phyloP scores from a whole-genome alignment of 2,888 invertebrate genomes.

The Cerastoderma edule region DNA sequence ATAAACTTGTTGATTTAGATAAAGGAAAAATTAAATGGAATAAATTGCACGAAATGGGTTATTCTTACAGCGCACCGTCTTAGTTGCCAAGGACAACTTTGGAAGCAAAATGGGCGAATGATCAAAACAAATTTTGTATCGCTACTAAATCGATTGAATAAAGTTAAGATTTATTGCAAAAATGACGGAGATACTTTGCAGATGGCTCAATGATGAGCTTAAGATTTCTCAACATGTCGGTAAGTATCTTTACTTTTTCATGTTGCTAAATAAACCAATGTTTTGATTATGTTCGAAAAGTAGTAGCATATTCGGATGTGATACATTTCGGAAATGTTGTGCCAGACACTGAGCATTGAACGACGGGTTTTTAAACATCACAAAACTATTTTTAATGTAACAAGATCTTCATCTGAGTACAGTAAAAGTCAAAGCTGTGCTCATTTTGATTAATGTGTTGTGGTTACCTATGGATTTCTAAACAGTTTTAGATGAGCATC shows the following conservation, averaged over 20 bases:
- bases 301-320: not conserved
- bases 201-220: slow-evolving; percentile 83
- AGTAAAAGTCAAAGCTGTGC: too few species aligned
- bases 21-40: too few species aligned
- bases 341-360: too few species aligned
- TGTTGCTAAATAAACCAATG: too few species aligned
- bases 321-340: not conserved
- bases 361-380: too few species aligned
- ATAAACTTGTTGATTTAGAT: too few species aligned
- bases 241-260: slow-evolving; percentile 58
- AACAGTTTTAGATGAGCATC: too few species aligned
- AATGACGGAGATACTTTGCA: slow-evolving; percentile 83
- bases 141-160: not conserved
- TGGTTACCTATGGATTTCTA: too few species aligned
- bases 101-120: slow-evolving; percentile 19
- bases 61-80: slow-evolving; percentile 1
- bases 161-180: slow-evolving; percentile 35
- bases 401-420: too few species aligned
- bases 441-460: too few species aligned
- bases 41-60: not conserved
- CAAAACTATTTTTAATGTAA: too few species aligned
- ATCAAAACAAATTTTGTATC: not conserved
- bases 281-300: not conserved
- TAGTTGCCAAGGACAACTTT: slow-evolving; percentile 4
- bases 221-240: slow-evolving; percentile 78